Evolutionary conservation across 2,113 vertebrate species (phyloP).

Genomic region (Albula goreensis): DNA sequence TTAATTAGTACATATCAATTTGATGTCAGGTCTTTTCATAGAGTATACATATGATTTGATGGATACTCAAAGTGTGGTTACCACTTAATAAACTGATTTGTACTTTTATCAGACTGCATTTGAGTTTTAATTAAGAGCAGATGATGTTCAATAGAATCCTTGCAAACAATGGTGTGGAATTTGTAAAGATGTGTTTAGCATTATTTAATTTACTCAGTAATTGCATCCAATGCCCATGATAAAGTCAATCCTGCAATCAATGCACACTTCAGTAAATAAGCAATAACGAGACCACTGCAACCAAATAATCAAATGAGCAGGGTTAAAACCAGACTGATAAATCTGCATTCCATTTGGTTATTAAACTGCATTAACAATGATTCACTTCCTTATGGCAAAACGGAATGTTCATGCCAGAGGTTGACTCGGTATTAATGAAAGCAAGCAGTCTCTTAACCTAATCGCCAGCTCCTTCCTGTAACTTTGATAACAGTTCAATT

Average conservation of each 20-base stretch:
- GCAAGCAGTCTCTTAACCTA: not conserved
- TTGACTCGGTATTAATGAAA: constrained; percentile 18
- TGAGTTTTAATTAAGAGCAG: too few relatives aligned
- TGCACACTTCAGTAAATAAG: not conserved
- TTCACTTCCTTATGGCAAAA: not conserved
- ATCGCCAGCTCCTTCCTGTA: not conserved
- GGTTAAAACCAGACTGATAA: not conserved
- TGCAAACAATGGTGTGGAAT: not conserved
- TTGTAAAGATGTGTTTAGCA: not conserved
- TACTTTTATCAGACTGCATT: too few relatives aligned
- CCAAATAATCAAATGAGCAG: not conserved
- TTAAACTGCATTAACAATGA: not conserved
- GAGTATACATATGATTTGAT: too few relatives aligned
- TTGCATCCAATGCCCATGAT: not conserved
- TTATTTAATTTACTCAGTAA: not conserved
- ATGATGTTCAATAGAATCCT: not conserved
- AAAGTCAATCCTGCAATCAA: not conserved
- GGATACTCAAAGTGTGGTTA: too few relatives aligned
- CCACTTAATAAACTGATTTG: too few relatives aligned
- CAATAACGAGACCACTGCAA: not conserved
- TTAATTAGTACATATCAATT: too few relatives aligned
- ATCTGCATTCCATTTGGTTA: not conserved
- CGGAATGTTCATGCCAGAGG: not conserved
- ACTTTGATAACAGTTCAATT: not conserved
- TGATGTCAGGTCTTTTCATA: too few relatives aligned